Base-by-base conservation (phyloP, 2,888 invertebrate genomes). In the Laothoe populi region DNA sequence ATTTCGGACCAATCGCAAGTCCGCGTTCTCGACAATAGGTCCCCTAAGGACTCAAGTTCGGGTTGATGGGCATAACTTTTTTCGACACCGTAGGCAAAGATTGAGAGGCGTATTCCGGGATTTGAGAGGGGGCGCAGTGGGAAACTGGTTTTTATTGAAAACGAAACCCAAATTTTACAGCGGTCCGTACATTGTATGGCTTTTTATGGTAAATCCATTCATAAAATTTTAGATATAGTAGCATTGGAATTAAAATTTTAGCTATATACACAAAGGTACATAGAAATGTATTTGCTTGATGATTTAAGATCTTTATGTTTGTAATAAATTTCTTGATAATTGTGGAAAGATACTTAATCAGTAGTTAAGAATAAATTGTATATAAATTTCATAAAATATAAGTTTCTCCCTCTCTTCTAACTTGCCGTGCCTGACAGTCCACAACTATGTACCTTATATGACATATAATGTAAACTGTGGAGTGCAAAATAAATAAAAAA, bases 1-100 rank as follows among this genome's bases (percentile, higher is more conserved):
- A 64, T 61, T 76, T 74, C 74, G 64, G 66, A 78, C 90, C 90
- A 90, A 90, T 90, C 69, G 72, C 72, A 73, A 40, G 72, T 65
- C 72, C 74, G 69, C 61, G 65, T 65, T 66, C 62, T 63, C 64
- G 63, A 81, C 78, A 86, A 86, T 77, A 75, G 77, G 71, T 77
- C 81, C 86, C 85, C 81, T 75, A 74, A 78, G 70, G 70, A 70
- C 23, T 38, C 61, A 65, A 64, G 68, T 65, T 44, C 65, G 68
- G 65, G 64, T 16, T 65, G 53, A 40, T 42, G 26, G 61, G 42
- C 49, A 53, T 11, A 31, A 53, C 48, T 58, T 46, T 45, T 46
- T 58, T 42, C 40, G 26, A 40, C 38, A 21, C 13, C 26, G 58
- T 66, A 61, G 53, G 60, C 59, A 64, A 64, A 48, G 53, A 24